These are phyloP conservation scores for Ptilonorhynchus violaceus DNA, from an alignment of 2,113 vertebrate genomes.

Conservation along the genomic window DNA sequence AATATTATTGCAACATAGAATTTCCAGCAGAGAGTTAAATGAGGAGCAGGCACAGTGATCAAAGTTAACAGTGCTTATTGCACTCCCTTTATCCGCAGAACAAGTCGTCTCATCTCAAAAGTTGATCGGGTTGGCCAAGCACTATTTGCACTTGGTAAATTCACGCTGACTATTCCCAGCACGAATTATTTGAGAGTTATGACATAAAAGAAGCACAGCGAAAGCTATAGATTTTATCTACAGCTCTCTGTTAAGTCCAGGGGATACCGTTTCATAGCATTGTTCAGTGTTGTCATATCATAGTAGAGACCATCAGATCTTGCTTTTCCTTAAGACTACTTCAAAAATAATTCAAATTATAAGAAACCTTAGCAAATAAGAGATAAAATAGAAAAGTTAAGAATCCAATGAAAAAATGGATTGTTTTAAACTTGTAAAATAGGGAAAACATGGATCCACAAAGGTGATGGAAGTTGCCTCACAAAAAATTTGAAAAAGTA, in stretches of 20 bases:
- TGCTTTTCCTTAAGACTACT: not conserved
- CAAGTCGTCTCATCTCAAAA: not conserved
- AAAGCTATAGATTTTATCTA: not conserved
- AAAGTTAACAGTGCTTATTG: not conserved
- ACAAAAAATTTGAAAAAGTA: not conserved
- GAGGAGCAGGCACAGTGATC: not conserved
- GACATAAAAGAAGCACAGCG: not conserved
- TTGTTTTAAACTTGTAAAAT: not conserved
- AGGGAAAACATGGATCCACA: not conserved
- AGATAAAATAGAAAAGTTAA: not conserved
- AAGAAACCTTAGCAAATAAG: not conserved
- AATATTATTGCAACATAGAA: not conserved
- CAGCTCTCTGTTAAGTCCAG: not conserved
- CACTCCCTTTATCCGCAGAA: not conserved
- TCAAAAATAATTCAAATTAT: not conserved
- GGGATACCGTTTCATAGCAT: not conserved
- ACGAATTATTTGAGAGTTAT: not conserved
- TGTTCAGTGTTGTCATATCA: not conserved
- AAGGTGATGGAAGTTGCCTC: not conserved
- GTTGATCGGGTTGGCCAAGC: accelerated
- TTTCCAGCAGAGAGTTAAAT: not conserved
- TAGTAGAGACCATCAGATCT: not conserved
- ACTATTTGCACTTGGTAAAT: not conserved
- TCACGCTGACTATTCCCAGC: not conserved
- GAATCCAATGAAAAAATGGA: not conserved